phyloP scores from a whole-genome alignment of 2,797 vertebrate species.

The Zenarchopterus dispar region DNA sequence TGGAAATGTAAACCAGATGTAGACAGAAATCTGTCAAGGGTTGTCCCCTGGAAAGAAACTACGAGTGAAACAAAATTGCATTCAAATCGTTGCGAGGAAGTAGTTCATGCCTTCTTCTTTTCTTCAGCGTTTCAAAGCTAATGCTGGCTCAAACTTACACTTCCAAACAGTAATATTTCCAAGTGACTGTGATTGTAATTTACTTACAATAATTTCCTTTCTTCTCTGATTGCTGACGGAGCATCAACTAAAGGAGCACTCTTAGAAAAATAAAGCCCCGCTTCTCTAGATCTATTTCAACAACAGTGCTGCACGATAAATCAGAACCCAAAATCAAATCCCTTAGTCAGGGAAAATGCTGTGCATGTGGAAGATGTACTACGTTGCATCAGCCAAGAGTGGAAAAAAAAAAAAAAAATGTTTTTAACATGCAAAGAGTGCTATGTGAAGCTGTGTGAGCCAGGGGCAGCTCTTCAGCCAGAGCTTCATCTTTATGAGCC shows the following conservation, averaged over 20 bases:
- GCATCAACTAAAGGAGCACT: constrained; percentile 12
- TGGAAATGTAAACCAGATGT: constrained; percentile 42
- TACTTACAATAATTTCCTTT: constrained; percentile 37
- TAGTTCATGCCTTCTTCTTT: too few species aligned
- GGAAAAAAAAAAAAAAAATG: constrained; percentile 40
- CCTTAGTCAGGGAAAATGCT: constrained; percentile 71
- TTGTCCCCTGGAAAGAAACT: constrained; percentile 16
- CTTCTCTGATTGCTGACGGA: constrained; percentile 30
- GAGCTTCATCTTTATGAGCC: constrained; percentile 59
- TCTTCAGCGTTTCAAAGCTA: not conserved
- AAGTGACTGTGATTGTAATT: not conserved
- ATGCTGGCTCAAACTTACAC: not conserved
- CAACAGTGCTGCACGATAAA: constrained; percentile 55
- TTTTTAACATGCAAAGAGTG: constrained; percentile 64
- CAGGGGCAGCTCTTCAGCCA: constrained; percentile 55
- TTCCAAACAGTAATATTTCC: not conserved
- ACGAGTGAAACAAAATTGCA: not conserved
- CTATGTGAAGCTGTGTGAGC: constrained; percentile 57
- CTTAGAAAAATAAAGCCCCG: constrained; percentile 38
- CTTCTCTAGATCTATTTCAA: constrained; percentile 44
- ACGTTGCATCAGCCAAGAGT: constrained; percentile 70
- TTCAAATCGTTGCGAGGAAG: constrained; percentile 1
- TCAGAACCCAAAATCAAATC: constrained; percentile 60
- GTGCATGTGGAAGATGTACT: constrained; percentile 66
- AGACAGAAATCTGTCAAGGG: not conserved